A percentile compares a stretch with the other conserved stretches of the same genome.
These are phyloP conservation scores for Oegoconia quadripuncta DNA, from an alignment of 2,888 invertebrate genomes.

Conservation along the genomic window DNA sequence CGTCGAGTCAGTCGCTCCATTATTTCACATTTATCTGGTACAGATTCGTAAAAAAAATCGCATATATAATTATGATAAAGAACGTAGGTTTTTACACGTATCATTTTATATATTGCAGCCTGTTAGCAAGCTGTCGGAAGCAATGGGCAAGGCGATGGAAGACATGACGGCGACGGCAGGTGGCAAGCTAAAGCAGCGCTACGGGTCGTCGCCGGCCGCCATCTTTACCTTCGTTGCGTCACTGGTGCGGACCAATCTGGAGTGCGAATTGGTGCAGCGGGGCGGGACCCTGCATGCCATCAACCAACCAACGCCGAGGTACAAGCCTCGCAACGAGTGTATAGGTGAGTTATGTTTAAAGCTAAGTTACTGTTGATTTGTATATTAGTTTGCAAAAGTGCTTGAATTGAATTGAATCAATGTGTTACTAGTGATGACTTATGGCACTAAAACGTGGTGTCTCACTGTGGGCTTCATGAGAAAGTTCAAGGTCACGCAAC, in stretches of 20 bases:
- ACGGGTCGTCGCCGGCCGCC: conserved; percentile 70
- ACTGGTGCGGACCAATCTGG: conserved; percentile 93
- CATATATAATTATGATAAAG: too few species aligned
- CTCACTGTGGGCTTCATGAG: too few species aligned
- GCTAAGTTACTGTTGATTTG: too few species aligned
- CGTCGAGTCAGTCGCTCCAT: too few species aligned
- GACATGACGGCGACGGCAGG: conserved; percentile 94
- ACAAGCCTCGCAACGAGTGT: conserved; percentile 88
- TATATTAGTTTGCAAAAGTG: too few species aligned
- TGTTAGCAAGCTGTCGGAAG: conserved; percentile 87
- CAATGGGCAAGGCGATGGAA: conserved; percentile 95
- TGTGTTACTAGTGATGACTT: too few species aligned
- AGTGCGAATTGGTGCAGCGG: conserved; percentile 93
- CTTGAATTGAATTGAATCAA: too few species aligned
- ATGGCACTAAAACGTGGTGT: too few species aligned
- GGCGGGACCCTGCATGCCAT: conserved; percentile 85
- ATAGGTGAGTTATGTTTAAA: conserved; percentile 84
- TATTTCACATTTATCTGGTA: too few species aligned
- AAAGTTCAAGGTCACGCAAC: too few species aligned
- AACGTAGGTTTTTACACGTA: too few species aligned
- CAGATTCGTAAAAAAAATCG: too few species aligned
- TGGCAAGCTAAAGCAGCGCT: conserved; percentile 86
- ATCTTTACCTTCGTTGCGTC: conserved; percentile 94
- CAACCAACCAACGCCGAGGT: conserved; percentile 73
- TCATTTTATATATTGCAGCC: conserved; percentile 55